Evolutionary conservation across 2,888 invertebrate genomes (phyloP).

Genomic region (Adelphocoris suturalis): DNA sequence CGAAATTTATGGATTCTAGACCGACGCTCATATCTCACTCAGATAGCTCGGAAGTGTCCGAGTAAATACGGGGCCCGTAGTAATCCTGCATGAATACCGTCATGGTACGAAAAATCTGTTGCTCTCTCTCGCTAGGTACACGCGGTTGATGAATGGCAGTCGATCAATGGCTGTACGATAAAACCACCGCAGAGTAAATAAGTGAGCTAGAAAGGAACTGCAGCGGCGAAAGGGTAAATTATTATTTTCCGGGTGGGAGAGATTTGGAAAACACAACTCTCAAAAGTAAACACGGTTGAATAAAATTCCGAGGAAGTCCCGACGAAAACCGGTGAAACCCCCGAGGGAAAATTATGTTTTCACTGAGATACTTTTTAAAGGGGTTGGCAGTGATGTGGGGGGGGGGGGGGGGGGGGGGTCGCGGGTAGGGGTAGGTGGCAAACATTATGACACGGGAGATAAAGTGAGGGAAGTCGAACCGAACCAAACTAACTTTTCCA

Average conservation of each 20-base stretch:
- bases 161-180: background rate
- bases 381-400: background rate
- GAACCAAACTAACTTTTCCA: conserved; percentile 41
- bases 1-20: too few relatives aligned
- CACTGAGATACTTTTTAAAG: conserved; percentile 41
- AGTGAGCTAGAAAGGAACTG: background rate
- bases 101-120: too few relatives aligned
- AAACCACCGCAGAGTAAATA: background rate
- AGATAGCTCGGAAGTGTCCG: too few relatives aligned
- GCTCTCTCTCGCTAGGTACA: too few relatives aligned
- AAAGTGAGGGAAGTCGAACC: conserved; percentile 47
- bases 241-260: conserved; percentile 21
- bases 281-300: conserved; percentile 45
- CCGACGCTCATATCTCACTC: too few relatives aligned
- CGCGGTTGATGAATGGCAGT: background rate
- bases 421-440: conserved; percentile 22
- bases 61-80: too few relatives aligned
- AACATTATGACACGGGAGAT: conserved; percentile 54
- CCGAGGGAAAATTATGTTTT: conserved; percentile 24
- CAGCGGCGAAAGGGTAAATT: conserved; percentile 1
- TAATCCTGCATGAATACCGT: too few relatives aligned
- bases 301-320: conserved; percentile 30
- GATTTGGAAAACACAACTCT: conserved; percentile 2
- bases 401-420: background rate
- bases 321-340: conserved; percentile 10